Conservation (phyloP, 2,888 invertebrate species). For the Drosophila anomelani region DNA sequence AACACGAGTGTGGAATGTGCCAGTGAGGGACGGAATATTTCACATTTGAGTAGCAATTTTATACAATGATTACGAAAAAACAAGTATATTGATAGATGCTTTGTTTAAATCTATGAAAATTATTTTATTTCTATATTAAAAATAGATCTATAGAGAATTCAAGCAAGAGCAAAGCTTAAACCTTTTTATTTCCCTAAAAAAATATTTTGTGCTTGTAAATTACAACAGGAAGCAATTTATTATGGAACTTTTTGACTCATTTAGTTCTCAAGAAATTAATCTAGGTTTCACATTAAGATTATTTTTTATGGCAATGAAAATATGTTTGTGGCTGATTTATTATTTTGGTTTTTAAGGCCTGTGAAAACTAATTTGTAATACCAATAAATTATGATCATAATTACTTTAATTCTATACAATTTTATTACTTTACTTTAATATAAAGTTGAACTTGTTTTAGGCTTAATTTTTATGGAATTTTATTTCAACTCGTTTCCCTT, state of each 20-base stretch:
- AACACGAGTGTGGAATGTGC: constrained; percentile 9
- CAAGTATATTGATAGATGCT: neutral
- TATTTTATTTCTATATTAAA: neutral
- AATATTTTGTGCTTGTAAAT: neutral
- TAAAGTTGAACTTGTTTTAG: neutral
- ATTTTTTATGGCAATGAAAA: neutral
- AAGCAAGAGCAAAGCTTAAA: neutral
- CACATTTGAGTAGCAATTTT: neutral
- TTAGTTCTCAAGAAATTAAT: neutral
- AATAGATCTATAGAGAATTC: neutral
- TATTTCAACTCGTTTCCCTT: neutral
- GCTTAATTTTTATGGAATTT: neutral
- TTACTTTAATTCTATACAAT: neutral
- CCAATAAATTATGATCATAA: neutral
- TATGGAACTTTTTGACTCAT: neutral
- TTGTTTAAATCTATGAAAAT: neutral
- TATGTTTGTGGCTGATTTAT: neutral
- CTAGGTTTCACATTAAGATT: neutral
- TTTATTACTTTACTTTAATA: neutral
- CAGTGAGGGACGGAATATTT: neutral
- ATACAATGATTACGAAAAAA: neutral
- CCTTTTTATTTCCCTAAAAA: neutral
- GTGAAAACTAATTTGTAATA: neutral
- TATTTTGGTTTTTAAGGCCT: neutral
- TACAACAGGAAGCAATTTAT: neutral